These are phyloP conservation scores for Drosophila ananassae DNA, from an alignment of 1,140 invertebrate species.

Conservation along the genomic window DNA sequence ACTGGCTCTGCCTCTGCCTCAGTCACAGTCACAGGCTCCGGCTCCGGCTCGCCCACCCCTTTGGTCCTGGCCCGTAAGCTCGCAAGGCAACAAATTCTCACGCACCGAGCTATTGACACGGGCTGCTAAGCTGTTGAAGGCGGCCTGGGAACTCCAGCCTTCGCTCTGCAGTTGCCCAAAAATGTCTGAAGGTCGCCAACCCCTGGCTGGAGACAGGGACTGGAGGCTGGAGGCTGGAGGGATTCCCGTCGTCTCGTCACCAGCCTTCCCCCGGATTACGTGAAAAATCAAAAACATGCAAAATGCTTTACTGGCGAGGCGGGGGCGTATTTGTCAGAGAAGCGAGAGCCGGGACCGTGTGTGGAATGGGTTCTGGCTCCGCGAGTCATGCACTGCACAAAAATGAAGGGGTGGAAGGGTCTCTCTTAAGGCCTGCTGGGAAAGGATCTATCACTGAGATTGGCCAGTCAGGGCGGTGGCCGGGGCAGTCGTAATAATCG, in stretches of 20 bases:
- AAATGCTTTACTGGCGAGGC: constrained; percentile 56
- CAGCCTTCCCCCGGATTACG: not conserved
- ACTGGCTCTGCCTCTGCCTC: not conserved
- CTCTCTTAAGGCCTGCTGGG: no score
- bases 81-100: constrained; percentile 69
- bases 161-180: constrained; percentile 27
- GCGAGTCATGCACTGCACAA: no score
- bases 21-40: no score
- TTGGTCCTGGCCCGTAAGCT: constrained; percentile 42
- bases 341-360: constrained; percentile 38
- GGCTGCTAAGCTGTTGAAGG: constrained; percentile 68
- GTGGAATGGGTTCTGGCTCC: constrained; percentile 48
- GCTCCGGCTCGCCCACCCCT: not conserved
- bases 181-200: constrained; percentile 11
- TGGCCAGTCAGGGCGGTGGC: constrained; percentile 9
- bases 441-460: constrained; percentile 1
- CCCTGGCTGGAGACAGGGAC: not conserved
- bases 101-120: constrained; percentile 75
- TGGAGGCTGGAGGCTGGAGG: not conserved
- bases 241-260: not conserved
- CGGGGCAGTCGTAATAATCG: constrained; percentile 8
- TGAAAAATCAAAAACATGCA: constrained; percentile 72
- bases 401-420: no score
- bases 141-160: constrained; percentile 41
- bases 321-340: constrained; percentile 62